Percentiles rank a stretch among this genome's conserved stretches.
phyloP scores from a whole-genome alignment of 2,888 invertebrate species.

The Agonum fuliginosum region DNA sequence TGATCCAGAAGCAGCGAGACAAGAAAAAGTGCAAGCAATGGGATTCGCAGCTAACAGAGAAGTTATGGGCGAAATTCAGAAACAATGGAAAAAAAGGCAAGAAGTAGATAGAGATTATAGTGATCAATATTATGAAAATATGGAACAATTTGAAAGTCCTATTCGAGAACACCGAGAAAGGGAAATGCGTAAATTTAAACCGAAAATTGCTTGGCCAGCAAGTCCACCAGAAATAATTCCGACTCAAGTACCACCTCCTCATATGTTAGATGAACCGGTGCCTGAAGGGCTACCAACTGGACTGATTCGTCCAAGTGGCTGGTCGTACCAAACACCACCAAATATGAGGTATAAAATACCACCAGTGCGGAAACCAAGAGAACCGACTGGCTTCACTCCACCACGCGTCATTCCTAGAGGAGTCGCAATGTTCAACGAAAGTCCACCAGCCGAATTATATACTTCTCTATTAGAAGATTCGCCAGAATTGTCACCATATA shows the following conservation, averaged over 20 bases:
- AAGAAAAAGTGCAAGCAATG: neutral
- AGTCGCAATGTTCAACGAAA: constrained; percentile 2
- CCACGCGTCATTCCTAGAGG: neutral
- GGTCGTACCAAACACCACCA: neutral
- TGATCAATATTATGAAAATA: neutral
- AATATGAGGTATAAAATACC: neutral
- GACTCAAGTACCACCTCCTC: neutral
- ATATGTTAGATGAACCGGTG: neutral
- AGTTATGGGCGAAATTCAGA: neutral
- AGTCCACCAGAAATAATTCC: neutral
- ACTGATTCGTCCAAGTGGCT: neutral
- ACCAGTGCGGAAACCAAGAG: neutral
- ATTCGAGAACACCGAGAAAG: neutral
- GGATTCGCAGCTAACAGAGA: neutral
- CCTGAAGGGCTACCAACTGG: no score
- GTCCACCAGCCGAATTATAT: constrained; percentile 2
- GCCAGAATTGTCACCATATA: no score
- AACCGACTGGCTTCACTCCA: constrained; percentile 1
- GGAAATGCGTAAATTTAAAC: neutral
- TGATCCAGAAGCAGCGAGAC: neutral
- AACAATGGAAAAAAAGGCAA: neutral
- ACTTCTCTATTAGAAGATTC: no score
- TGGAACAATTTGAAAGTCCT: neutral
- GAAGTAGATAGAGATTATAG: neutral
- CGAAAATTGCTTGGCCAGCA: neutral